These are phyloP conservation scores for Drosophila testacea DNA, from an alignment of 2,888 invertebrate genomes.

Conservation along the genomic window DNA sequence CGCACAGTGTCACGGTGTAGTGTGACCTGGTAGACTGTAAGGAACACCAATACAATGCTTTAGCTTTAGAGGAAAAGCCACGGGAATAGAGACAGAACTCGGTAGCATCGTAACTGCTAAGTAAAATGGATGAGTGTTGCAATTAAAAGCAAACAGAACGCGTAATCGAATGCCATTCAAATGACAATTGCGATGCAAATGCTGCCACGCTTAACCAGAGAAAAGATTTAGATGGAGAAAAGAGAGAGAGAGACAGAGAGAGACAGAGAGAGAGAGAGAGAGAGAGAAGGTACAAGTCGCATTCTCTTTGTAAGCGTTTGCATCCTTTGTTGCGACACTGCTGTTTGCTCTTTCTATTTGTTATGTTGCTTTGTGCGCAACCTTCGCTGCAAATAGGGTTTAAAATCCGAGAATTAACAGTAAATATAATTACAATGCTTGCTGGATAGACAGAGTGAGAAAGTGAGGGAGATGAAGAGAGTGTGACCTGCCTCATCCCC, in stretches of 20 bases:
- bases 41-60: conserved; percentile 2
- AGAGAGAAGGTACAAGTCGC: not conserved
- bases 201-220: conserved; percentile 16
- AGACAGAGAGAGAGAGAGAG: not conserved
- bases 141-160: conserved; percentile 73
- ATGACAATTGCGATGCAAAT: conserved; percentile 35
- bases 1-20: conserved; percentile 1
- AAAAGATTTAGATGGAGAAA: not conserved
- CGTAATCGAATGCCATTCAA: conserved; percentile 72
- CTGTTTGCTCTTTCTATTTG: conserved; percentile 34
- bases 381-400: conserved; percentile 56
- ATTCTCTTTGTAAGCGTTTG: conserved; percentile 27
- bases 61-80: conserved; percentile 7
- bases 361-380: conserved; percentile 42
- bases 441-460: not conserved
- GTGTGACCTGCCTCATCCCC: not conserved
- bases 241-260: not conserved
- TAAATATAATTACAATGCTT: conserved; percentile 70
- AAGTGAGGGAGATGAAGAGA: not conserved
- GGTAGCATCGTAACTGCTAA: conserved; percentile 32
- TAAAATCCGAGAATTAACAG: conserved; percentile 59
- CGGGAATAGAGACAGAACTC: conserved; percentile 21
- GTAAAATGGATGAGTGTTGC: conserved; percentile 61
- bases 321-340: conserved; percentile 34
- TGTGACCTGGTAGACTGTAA: not conserved